These are phyloP conservation scores for Acrocyrtus sp. DNA, from an alignment of 2,888 invertebrate species.

Conservation along the genomic window DNA sequence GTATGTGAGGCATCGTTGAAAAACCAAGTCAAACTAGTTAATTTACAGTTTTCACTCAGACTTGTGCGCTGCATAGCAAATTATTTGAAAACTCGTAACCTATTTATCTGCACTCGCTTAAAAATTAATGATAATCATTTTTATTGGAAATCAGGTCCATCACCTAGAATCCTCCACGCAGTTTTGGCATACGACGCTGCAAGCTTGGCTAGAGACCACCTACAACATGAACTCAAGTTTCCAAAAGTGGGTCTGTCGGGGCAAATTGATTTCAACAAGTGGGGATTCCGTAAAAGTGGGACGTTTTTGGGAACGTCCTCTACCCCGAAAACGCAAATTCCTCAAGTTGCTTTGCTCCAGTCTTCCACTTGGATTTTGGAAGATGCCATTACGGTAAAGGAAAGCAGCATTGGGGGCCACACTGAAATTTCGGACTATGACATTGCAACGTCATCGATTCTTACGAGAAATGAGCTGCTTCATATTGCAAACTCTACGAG, in stretches of 20 bases:
- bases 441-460: slow-evolving; percentile 59
- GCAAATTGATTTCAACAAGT: slow-evolving; percentile 49
- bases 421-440: slow-evolving; percentile 54
- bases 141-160: slow-evolving; percentile 43
- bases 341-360: slow-evolving; percentile 53
- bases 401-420: not conserved
- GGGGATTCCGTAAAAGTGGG: slow-evolving; percentile 55
- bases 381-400: slow-evolving; percentile 48
- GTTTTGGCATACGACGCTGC: slow-evolving; percentile 59
- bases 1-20: no score
- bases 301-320: slow-evolving; percentile 50
- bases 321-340: slow-evolving; percentile 31
- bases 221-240: slow-evolving; percentile 21
- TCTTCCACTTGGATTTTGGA: slow-evolving; percentile 62
- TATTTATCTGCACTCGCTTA: no score
- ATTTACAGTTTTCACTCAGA: no score
- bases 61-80: no score
- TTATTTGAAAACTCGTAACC: no score
- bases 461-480: slow-evolving; percentile 48
- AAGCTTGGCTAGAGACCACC: slow-evolving; percentile 34
- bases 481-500: slow-evolving; percentile 37
- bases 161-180: slow-evolving; percentile 52
- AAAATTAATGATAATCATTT: slow-evolving; percentile 6
- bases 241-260: slow-evolving; percentile 54
- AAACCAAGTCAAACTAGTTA: no score